These are phyloP conservation scores for Dryadula phaetusa DNA, from an alignment of 2,888 invertebrate species.

Conservation along the genomic window DNA sequence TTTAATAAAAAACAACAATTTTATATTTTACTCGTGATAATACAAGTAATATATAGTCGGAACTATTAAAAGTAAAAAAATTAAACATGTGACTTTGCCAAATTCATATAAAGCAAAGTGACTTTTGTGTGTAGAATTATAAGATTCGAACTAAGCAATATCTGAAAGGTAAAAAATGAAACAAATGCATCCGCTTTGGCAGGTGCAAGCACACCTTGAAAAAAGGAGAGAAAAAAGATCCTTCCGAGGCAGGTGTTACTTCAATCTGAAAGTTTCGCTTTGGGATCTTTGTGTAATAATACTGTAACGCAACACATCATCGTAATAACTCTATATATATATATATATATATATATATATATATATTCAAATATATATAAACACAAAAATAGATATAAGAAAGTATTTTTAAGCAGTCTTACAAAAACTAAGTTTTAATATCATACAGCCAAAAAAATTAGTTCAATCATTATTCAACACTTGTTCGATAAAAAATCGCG, in stretches of 20 bases:
- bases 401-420: constrained; percentile 1
- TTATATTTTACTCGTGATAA: neutral
- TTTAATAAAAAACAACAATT: neutral
- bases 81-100: constrained; percentile 7
- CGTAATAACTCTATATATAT: too few species aligned
- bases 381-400: constrained; percentile 1
- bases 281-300: neutral
- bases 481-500: constrained; percentile 43
- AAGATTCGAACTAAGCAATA: constrained; percentile 21
- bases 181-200: constrained; percentile 41
- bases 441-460: constrained; percentile 15
- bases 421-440: constrained; percentile 13
- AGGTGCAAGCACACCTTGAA: constrained; percentile 48
- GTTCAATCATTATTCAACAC: constrained; percentile 30
- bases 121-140: constrained; percentile 21
- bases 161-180: constrained; percentile 26
- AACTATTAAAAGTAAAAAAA: neutral
- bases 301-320: neutral
- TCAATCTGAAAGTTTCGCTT: constrained; percentile 28
- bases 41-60: neutral
- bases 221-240: constrained; percentile 40
- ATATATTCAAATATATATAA: neutral
- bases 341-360: too few species aligned
- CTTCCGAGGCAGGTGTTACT: constrained; percentile 48
- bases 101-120: constrained; percentile 12